Percentiles rank a stretch among this genome's conserved stretches.
phyloP scores from a whole-genome alignment of 2,888 invertebrate genomes.

The Caenorhabditis sp. region DNA sequence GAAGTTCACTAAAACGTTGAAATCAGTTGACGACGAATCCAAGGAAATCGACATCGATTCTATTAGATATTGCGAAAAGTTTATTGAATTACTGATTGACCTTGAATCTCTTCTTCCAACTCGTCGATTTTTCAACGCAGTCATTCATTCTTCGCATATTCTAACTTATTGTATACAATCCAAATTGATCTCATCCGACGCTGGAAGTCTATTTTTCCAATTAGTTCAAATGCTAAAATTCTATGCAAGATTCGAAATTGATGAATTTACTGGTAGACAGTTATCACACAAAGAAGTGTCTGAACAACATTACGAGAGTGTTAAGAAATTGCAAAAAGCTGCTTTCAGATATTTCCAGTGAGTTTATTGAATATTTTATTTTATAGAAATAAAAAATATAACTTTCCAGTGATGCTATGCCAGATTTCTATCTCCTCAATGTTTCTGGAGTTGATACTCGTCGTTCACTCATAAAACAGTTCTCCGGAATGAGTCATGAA shows the following conservation, averaged over 20 bases:
- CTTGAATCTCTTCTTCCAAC: constrained; percentile 93
- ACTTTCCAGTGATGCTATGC: constrained; percentile 73
- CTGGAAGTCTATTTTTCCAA: constrained; percentile 75
- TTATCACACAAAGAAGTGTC: constrained; percentile 74
- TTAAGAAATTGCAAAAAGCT: constrained; percentile 90
- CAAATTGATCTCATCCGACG: constrained; percentile 75
- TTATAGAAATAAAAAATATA: not conserved
- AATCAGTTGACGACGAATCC: constrained; percentile 74
- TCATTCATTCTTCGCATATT: constrained; percentile 92
- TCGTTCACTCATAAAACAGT: constrained; percentile 84
- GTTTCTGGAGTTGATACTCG: constrained; percentile 94
- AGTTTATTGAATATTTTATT: constrained; percentile 1
- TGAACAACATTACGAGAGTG: constrained; percentile 88
- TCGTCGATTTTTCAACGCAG: constrained; percentile 88
- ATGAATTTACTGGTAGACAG: constrained; percentile 76
- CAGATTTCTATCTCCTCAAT: constrained; percentile 88
- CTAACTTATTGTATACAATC: constrained; percentile 88
- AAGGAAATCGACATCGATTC: constrained; percentile 72
- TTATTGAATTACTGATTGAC: constrained; percentile 93
- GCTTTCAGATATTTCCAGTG: constrained; percentile 79
- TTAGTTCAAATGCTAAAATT: constrained; percentile 92
- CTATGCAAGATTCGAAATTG: constrained; percentile 95
- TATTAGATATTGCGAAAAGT: constrained; percentile 86
- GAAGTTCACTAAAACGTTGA: constrained; percentile 85
- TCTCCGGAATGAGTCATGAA: constrained; percentile 76